These are phyloP conservation scores for Drosophila barbarae DNA, from an alignment of 2,888 invertebrate species.

Conservation along the genomic window DNA sequence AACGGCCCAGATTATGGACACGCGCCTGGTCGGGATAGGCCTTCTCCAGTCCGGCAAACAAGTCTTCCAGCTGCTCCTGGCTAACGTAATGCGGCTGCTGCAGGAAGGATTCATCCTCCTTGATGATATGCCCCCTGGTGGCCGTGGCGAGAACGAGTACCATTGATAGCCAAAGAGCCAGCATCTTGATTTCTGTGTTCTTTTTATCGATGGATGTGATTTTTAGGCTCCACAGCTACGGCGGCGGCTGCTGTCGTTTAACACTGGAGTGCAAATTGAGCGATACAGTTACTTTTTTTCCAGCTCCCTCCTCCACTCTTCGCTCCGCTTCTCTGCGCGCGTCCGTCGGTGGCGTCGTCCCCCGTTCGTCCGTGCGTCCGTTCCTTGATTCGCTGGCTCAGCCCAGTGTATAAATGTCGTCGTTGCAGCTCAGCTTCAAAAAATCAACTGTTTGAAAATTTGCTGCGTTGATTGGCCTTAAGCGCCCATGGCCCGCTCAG, in stretches of 20 bases:
- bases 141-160: constrained; percentile 18
- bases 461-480: constrained; percentile 71
- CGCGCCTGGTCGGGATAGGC: constrained; percentile 86
- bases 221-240: neutral
- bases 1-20: constrained; percentile 89
- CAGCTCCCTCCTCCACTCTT: constrained; percentile 12
- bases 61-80: constrained; percentile 85
- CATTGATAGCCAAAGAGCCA: constrained; percentile 16
- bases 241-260: constrained; percentile 41
- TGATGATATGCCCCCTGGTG: constrained; percentile 64
- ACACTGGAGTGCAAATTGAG: constrained; percentile 66
- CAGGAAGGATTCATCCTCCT: constrained; percentile 82
- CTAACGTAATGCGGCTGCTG: constrained; percentile 84
- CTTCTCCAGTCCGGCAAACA: constrained; percentile 83
- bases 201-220: constrained; percentile 12
- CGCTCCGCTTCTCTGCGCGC: constrained; percentile 12
- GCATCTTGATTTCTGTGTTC: constrained; percentile 13
- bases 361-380: constrained; percentile 2
- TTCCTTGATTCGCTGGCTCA: constrained; percentile 18
- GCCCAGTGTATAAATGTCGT: constrained; percentile 20
- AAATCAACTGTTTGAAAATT: constrained; percentile 71
- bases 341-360: constrained; percentile 12
- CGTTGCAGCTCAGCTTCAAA: constrained; percentile 62
- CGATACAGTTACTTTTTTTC: constrained; percentile 29
- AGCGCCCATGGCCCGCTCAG: constrained; percentile 51